These are phyloP conservation scores for Micronycteris hirsuta DNA, from an alignment of 2,113 vertebrate genomes.

Conservation along the genomic window DNA sequence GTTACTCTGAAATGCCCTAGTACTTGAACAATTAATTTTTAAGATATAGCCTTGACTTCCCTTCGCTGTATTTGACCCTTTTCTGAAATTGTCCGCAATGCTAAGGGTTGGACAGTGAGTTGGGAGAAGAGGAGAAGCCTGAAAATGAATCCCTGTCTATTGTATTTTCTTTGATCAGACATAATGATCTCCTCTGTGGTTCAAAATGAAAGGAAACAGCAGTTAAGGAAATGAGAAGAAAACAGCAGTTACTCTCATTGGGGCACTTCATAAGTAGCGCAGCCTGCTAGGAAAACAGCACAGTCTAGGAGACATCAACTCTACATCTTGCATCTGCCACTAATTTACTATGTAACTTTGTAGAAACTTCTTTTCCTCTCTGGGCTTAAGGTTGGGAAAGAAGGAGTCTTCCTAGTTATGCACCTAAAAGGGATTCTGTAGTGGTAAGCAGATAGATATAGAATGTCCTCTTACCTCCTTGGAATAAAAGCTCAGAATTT, in stretches of 20 bases:
- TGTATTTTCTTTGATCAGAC: not conserved
- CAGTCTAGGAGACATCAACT: not conserved
- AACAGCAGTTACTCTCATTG: not conserved
- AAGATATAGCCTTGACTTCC: conserved; percentile 76
- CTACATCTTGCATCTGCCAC: not conserved
- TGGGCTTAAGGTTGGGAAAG: not conserved
- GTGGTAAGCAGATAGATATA: not conserved
- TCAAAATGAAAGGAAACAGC: conserved; percentile 21
- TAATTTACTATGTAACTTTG: not conserved
- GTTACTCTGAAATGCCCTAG: conserved; percentile 83
- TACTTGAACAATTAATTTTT: conserved; percentile 87
- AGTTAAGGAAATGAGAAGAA: not conserved
- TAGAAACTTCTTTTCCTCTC: not conserved
- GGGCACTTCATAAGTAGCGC: not conserved
- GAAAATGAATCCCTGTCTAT: not conserved
- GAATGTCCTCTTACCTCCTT: not conserved
- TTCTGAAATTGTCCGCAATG: conserved; percentile 75
- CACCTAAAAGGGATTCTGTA: not conserved
- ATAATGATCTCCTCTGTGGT: not conserved
- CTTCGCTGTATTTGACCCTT: conserved; percentile 70
- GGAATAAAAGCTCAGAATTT: not conserved
- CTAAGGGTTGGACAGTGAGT: conserved; percentile 33
- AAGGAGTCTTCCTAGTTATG: not conserved
- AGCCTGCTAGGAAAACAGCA: not conserved
- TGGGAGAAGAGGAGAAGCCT: not conserved